A percentile compares a stretch with the other conserved stretches of the same genome.
Conservation (phyloP, 1,140 invertebrate genomes). For the Chironomus striatipennis region DNA sequence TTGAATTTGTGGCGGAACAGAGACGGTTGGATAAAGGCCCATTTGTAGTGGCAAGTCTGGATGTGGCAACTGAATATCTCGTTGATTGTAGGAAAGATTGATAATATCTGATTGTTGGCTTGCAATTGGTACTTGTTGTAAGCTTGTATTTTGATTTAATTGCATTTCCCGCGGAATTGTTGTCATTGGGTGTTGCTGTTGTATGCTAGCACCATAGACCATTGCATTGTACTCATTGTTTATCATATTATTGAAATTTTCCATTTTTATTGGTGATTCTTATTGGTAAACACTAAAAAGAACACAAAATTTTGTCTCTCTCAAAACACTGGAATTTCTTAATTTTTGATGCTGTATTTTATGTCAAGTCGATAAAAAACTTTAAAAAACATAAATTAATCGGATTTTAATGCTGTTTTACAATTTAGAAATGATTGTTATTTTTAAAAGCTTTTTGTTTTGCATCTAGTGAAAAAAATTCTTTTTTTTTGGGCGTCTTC, state of each 20-base stretch:
- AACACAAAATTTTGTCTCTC: slow-evolving; percentile 17
- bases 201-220: not conserved
- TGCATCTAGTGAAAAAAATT: not conserved
- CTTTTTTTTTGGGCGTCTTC: not conserved
- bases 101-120: not conserved
- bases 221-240: slow-evolving; percentile 16
- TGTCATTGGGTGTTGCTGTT: slow-evolving; percentile 5
- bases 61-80: slow-evolving; percentile 2
- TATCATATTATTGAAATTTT: slow-evolving; percentile 16
- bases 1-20: not conserved
- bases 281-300: slow-evolving; percentile 5
- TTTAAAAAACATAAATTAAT: not conserved
- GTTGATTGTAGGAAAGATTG: slow-evolving; percentile 3
- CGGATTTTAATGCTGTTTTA: not conserved
- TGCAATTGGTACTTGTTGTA: not conserved
- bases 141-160: not conserved
- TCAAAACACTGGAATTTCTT: not conserved
- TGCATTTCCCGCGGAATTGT: slow-evolving; percentile 17
- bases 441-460: not conserved
- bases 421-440: not conserved
- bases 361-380: not conserved
- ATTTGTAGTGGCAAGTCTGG: slow-evolving; percentile 8
- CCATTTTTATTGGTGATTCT: not conserved
- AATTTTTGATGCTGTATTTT: not conserved
- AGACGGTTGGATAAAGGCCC: slow-evolving; percentile 10